Percentiles rank a stretch among this genome's conserved stretches.
Evolutionary conservation across 2,797 vertebrate genomes (phyloP).

Genomic region (Centroberyx gerrardi): DNA sequence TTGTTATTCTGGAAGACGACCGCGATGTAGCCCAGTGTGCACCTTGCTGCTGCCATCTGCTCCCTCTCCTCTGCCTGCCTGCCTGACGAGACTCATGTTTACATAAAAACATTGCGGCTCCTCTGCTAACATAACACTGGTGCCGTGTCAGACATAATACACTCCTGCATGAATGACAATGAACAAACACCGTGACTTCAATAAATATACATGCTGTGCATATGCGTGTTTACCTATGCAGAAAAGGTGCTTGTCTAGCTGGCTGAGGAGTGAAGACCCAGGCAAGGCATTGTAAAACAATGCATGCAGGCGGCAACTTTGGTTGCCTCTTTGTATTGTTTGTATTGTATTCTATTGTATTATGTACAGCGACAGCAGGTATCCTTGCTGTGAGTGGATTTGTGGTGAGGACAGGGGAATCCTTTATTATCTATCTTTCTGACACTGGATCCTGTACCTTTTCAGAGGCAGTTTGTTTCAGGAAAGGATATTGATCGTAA

Average conservation of each 20-base stretch:
- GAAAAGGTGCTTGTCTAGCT: constrained; percentile 12
- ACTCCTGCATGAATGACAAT: constrained; percentile 22
- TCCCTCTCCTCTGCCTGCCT: constrained; percentile 52
- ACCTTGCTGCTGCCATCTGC: constrained; percentile 77
- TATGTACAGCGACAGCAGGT: constrained; percentile 5
- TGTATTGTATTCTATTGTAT: no score
- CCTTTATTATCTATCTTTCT: constrained; percentile 45
- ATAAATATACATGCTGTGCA: constrained; percentile 10
- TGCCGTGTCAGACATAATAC: constrained; percentile 22
- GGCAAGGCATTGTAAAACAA: constrained; percentile 22
- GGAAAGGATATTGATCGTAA: constrained; percentile 60
- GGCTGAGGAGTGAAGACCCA: constrained; percentile 35
- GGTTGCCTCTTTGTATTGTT: constrained; percentile 31
- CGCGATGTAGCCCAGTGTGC: constrained; percentile 62
- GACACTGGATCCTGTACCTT: constrained; percentile 38
- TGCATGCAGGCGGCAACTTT: constrained; percentile 10
- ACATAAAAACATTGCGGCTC: constrained; percentile 53
- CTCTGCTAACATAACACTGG: constrained; percentile 40
- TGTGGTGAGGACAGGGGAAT: constrained; percentile 39
- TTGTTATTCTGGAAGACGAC: constrained; percentile 58
- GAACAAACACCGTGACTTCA: constrained; percentile 35
- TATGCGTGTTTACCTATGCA: constrained; percentile 38
- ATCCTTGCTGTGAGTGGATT: constrained; percentile 23
- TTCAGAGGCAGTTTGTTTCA: constrained; percentile 47
- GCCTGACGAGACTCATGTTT: constrained; percentile 63